Conservation (phyloP, 2,113 vertebrate species). For the Callaeas wilsoni region DNA sequence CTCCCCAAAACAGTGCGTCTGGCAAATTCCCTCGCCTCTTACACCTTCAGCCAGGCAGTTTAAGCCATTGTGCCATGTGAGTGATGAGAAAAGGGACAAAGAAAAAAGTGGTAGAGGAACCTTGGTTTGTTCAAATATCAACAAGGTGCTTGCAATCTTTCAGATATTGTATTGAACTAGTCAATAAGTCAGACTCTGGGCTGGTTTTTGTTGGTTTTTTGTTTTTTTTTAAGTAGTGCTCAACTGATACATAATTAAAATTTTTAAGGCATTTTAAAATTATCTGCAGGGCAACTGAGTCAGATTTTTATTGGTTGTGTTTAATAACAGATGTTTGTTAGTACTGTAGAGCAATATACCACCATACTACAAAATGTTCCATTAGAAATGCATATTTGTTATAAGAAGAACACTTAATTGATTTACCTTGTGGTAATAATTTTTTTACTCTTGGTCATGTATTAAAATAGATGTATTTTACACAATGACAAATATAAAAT, state of each 20-base stretch:
- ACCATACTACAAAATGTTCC: background rate
- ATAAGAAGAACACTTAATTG: background rate
- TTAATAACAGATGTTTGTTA: background rate
- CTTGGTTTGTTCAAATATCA: background rate
- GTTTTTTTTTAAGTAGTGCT: background rate
- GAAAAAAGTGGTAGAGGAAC: background rate
- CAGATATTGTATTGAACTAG: background rate
- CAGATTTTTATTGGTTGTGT: background rate
- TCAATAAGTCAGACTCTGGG: background rate
- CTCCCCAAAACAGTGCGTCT: background rate
- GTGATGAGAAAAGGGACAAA: background rate
- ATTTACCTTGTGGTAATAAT: background rate
- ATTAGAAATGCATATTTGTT: background rate
- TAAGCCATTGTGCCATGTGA: background rate
- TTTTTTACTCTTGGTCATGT: background rate
- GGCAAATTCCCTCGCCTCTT: background rate
- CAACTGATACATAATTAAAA: background rate
- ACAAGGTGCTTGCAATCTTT: background rate
- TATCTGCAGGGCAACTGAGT: background rate
- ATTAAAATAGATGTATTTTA: constrained; percentile 16
- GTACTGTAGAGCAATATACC: background rate
- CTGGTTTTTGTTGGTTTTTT: background rate
- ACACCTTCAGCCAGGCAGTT: background rate
- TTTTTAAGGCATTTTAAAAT: background rate
- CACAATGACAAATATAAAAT: background rate